Evolutionary conservation across 2,888 invertebrate genomes (phyloP), one percentile per base, ranked within the genome.

Genomic region (Nemapogon koenigi): DNA sequence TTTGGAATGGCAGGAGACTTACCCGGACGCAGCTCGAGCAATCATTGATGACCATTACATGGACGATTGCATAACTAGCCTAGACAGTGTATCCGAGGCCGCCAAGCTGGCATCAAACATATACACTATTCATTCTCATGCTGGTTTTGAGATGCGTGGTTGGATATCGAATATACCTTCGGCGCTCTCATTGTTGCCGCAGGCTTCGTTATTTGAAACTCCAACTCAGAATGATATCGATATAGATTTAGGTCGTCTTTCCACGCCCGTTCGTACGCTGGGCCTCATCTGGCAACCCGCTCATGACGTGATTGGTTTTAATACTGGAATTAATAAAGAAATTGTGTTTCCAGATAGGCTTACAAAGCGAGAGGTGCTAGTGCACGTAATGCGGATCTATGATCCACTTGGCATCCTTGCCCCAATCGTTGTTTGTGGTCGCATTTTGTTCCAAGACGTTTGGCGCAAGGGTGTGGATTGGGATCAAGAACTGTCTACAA

Each of bases 391-490:
- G 53, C 49, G 50, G 0, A 30, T 55, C 1, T 57, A 47, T 28
- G 52, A 56, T 27, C 54, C 52, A 0, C 28, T 55, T 0, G 56
- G 54, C 3, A 37, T 53, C 1, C 38, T 56, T 1, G 38, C 41
- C 1, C 48, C 51, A 1, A 46, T 49, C 3, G 40, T 46, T 1
- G 37, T 53, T 1, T 29, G 43, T 10, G 39, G 45, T 3, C 47
- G 49, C 42, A 44, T 52, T 1, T n/a, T 57, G 2, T 41, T 55
- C 11, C 40, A 37, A 37, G 18, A 37, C n/a, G 33, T 37, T 4
- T 41, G 38, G 38, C 7, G 33, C 8, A 32, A 27, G 8, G 29
- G 28, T 2, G 35, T 37, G 3, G 35, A 17, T 2, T 38, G 38
- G 41, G 41, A 41, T 26, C 11, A 30, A 16, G 15, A 16, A 6